Conservation (phyloP, 2,797 vertebrate species). For the Phylloscopus collybita region DNA sequence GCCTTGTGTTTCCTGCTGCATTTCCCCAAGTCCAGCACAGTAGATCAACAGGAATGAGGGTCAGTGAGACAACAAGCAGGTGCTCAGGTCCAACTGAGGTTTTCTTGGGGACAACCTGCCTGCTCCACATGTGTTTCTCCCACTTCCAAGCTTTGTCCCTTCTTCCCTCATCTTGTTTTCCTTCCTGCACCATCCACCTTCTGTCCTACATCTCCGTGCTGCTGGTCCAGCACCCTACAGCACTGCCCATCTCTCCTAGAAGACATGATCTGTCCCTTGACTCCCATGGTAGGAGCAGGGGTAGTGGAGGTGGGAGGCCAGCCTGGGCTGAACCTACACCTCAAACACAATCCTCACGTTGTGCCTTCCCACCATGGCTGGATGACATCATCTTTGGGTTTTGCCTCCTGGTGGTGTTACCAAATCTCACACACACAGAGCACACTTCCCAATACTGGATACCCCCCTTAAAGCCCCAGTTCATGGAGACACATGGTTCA, state of each 20-base stretch:
- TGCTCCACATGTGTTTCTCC: neutral
- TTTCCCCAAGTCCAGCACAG: neutral
- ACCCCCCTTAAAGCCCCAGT: neutral
- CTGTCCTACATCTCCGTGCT: neutral
- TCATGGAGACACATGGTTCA: constrained; percentile 3
- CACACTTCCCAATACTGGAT: neutral
- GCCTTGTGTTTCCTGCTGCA: neutral
- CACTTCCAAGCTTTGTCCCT: neutral
- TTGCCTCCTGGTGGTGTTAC: neutral
- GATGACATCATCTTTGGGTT: neutral
- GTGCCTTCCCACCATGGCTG: fast-evolving
- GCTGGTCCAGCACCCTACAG: neutral
- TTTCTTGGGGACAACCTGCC: neutral
- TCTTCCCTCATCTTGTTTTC: neutral
- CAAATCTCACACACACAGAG: neutral
- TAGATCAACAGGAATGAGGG: neutral
- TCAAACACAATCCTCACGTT: neutral
- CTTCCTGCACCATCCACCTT: neutral
- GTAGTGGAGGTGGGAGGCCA: neutral
- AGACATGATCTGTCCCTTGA: fast-evolving
- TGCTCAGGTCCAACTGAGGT: neutral
- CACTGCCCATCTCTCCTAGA: neutral
- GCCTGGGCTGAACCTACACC: neutral
- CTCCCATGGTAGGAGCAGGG: neutral
- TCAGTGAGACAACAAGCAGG: neutral